Percentiles rank a stretch among this genome's conserved stretches.
Evolutionary conservation across 2,797 vertebrate species (phyloP).

Genomic region (Brachymystax lenok): DNA sequence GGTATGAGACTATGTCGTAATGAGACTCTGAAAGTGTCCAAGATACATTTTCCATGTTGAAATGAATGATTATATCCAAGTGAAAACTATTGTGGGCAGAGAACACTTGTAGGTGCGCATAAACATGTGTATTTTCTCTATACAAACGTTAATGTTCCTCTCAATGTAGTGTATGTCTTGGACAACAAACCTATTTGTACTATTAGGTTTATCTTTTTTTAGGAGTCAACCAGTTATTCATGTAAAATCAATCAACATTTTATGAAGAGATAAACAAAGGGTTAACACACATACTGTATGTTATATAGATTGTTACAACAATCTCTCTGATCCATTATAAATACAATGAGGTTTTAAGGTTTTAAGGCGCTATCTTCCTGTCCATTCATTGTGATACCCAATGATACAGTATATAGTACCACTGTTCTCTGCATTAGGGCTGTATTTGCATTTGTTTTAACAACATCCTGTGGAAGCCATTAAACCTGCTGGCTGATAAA

Average conservation of each 20-base stretch:
- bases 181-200: not conserved
- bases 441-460: conserved; percentile 30
- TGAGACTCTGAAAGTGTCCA: not conserved
- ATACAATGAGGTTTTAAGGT: conserved; percentile 1
- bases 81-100: not conserved
- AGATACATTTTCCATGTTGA: not conserved
- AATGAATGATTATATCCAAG: not conserved
- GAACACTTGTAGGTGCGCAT: not conserved
- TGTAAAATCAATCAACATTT: not conserved
- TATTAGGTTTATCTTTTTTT: not conserved
- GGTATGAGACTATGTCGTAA: not conserved
- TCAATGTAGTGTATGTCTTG: not conserved
- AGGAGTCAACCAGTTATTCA: not conserved
- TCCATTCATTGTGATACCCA: conserved; percentile 9
- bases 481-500: conserved; percentile 46
- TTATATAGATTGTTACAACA: not conserved
- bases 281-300: not conserved
- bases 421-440: conserved; percentile 22
- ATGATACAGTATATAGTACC: not conserved
- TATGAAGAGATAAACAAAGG: not conserved
- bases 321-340: not conserved
- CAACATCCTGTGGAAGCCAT: conserved; percentile 49
- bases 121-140: no score
- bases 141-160: no score
- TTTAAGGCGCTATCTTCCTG: conserved; percentile 6